Base-by-base conservation (phyloP, 2,888 invertebrate species). In the Baronia brevicornis region DNA sequence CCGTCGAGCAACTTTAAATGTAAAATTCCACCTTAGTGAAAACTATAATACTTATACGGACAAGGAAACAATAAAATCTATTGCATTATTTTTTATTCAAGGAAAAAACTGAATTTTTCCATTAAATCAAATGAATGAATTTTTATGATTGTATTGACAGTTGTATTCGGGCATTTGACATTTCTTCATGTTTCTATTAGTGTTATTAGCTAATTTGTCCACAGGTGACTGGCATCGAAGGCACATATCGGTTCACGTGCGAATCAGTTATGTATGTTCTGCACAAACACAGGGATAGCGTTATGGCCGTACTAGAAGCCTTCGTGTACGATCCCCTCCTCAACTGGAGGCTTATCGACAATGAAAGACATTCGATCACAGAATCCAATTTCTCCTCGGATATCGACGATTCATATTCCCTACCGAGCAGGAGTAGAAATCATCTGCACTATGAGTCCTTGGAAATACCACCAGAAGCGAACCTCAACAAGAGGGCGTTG, bases 251-350 rank as follows among this genome's bases (percentile, higher is more conserved):
- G 3, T 90, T 95, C 51, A 99, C 99, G 0, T 99, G 99, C 74
- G 97, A 98, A 67, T 95, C 96, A 7, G 98, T 99, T 0, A 97
- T 99, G 96, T 89, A 93, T 8, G 97, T 98, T 4, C 75, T 98
- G 8, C 91, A 97, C 42, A 89, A 95, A 10, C 98, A 99, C 73
- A 96, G 96, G 61, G 99, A 99, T 84, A 97, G 97, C 62, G 86
- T 99, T 33, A 97, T 99, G 97, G 99, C 99, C 1, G 99, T 99
- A 1, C 84, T 99, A n/a, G 99, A 99, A 68, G 99, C 99, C 0
- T 99, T 99, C 72, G 98, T 99, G 1, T 98, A 99, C 68, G 99
- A 99, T 82, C 99, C 99, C 0, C 84, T 99, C 24, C 88, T 99
- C 9, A 98, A 98, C 78, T 99, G 98, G 98, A 87, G 98, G 34